Conservation (phyloP, 1,140 invertebrate species). For the Doryteuthis pealeii region DNA sequence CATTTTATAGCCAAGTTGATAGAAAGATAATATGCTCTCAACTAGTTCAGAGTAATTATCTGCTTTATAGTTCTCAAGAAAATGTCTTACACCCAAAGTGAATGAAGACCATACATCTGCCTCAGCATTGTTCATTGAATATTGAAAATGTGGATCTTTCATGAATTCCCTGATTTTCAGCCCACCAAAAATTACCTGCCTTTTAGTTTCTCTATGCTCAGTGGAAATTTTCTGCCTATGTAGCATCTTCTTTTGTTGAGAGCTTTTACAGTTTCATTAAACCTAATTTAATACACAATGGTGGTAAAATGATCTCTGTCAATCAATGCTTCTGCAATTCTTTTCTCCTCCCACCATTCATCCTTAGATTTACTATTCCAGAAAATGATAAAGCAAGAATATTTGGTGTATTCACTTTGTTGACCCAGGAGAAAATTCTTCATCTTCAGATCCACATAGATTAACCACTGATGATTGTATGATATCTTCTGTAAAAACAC, state of each 20-base stretch:
- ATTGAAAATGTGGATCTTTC: background rate
- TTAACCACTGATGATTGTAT: background rate
- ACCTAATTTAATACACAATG: background rate
- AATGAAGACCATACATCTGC: background rate
- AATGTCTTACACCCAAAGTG: background rate
- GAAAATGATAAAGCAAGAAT: background rate
- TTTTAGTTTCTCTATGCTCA: background rate
- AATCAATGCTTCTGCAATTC: too few species aligned
- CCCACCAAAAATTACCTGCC: background rate
- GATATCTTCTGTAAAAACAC: background rate
- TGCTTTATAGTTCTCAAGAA: background rate
- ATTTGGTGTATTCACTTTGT: too few species aligned
- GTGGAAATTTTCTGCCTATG: background rate
- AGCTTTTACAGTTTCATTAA: background rate
- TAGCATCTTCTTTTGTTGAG: background rate
- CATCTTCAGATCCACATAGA: too few species aligned
- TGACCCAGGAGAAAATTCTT: too few species aligned
- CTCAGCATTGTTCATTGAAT: background rate
- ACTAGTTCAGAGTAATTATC: slow-evolving; percentile 1
- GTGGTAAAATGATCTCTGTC: background rate
- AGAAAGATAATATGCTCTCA: background rate
- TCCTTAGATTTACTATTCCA: background rate
- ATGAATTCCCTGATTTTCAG: background rate
- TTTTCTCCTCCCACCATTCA: background rate
- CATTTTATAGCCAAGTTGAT: too few species aligned